Conservation (phyloP, 2,888 invertebrate species). For the Coelopa pilipes region DNA sequence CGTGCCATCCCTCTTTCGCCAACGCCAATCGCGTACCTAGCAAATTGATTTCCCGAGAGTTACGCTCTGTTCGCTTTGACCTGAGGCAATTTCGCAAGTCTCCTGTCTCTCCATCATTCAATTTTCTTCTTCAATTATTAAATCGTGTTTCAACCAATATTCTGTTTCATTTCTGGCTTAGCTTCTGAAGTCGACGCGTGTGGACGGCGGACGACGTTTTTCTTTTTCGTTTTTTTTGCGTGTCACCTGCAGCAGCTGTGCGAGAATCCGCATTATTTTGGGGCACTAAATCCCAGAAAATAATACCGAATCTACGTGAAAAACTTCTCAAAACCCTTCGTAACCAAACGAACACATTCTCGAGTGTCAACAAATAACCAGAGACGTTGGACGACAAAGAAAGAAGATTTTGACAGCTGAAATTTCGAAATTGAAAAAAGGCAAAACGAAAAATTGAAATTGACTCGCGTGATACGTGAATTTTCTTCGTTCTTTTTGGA, state of each 20-base stretch:
- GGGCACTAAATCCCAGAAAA: conserved; percentile 15
- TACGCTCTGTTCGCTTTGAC: conserved; percentile 3
- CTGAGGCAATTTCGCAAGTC: not conserved
- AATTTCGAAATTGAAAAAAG: conserved; percentile 29
- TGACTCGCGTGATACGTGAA: conserved; percentile 24
- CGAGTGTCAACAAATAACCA: not conserved
- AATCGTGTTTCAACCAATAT: not conserved
- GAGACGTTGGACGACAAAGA: conserved; percentile 14
- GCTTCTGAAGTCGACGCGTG: conserved; percentile 16
- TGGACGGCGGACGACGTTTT: conserved; percentile 1
- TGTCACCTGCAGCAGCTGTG: conserved; percentile 4
- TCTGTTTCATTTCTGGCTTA: conserved; percentile 10
- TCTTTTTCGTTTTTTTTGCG: conserved; percentile 24
- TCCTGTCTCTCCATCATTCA: too few relatives aligned
- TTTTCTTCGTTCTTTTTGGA: conserved; percentile 28
- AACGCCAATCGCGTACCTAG: not conserved
- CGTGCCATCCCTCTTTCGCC: too few relatives aligned
- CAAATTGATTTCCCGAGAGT: not conserved
- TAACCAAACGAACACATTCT: not conserved
- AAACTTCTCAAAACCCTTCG: conserved; percentile 5
- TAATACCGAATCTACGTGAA: not conserved
- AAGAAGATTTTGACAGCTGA: conserved; percentile 25
- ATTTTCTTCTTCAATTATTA: not conserved
- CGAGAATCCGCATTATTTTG: conserved; percentile 17
- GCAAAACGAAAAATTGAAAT: conserved; percentile 24